phyloP scores from a whole-genome alignment of 2,113 vertebrate species.

The Catharus fuscescens region DNA sequence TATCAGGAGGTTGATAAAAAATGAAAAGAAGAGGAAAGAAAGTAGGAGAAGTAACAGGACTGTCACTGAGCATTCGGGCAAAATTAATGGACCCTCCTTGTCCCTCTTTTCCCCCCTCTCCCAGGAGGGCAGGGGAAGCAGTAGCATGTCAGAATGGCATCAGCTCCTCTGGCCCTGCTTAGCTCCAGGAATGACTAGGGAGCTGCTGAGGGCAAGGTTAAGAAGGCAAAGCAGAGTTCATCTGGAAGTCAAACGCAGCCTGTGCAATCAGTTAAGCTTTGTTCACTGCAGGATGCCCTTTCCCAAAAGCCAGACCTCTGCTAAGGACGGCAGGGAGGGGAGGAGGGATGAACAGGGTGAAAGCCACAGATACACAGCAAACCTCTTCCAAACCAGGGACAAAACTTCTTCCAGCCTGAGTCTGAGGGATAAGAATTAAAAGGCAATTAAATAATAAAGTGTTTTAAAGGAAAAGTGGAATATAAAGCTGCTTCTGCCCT shows the following conservation, averaged over 20 bases:
- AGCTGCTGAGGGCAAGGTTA: neutral
- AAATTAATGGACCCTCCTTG: neutral
- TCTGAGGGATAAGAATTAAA: neutral
- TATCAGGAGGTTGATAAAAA: neutral
- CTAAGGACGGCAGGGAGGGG: no score
- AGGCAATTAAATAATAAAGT: neutral
- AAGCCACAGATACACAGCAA: neutral
- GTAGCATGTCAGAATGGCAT: neutral
- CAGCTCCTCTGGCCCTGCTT: neutral
- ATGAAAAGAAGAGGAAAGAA: neutral
- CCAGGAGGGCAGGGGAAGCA: neutral
- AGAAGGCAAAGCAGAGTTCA: neutral
- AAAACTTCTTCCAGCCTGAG: neutral
- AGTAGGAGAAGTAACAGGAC: neutral
- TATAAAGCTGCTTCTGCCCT: neutral
- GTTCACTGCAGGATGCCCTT: neutral
- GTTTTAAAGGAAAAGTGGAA: neutral
- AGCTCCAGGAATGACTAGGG: neutral
- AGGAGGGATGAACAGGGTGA: neutral
- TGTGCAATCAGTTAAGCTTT: neutral
- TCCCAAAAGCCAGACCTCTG: neutral
- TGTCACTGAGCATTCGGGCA: neutral
- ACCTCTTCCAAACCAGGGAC: neutral
- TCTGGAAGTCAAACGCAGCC: neutral
- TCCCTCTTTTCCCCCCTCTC: neutral